These are phyloP conservation scores for Microcebus tavaratra DNA, from an alignment of 2,113 vertebrate species.

Conservation along the genomic window DNA sequence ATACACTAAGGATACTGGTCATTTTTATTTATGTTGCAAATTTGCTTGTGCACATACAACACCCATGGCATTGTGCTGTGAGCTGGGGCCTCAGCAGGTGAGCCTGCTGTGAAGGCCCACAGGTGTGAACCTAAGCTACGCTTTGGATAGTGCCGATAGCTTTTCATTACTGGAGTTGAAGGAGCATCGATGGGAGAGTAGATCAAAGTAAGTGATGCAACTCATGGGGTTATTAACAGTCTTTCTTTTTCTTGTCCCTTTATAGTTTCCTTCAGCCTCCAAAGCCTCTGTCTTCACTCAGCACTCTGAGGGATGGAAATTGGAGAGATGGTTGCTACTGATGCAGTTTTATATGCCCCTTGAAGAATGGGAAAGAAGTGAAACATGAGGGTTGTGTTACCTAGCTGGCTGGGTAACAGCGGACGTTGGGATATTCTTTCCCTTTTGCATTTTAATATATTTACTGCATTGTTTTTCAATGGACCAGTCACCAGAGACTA, in stretches of 20 bases:
- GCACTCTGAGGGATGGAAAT: constrained; percentile 93
- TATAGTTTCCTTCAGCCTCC: constrained; percentile 96
- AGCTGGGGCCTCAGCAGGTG: not conserved
- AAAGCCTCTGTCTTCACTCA: constrained; percentile 94
- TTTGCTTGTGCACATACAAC: not conserved
- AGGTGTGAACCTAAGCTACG: not conserved
- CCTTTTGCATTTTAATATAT: constrained; percentile 77
- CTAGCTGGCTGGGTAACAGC: constrained; percentile 96
- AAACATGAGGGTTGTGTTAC: constrained; percentile 80
- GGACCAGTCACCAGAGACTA: constrained; percentile 80
- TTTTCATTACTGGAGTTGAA: not conserved
- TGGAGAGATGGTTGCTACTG: constrained; percentile 99
- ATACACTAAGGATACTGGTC: not conserved
- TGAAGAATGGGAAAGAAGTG: constrained; percentile 59
- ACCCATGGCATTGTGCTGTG: rapidly evolving
- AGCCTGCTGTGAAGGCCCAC: rapidly evolving
- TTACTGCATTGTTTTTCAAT: constrained; percentile 78
- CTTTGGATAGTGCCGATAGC: not conserved
- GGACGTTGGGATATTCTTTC: constrained; percentile 78
- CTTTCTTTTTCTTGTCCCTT: not conserved
- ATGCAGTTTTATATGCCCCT: constrained; percentile 74
- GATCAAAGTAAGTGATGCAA: not conserved
- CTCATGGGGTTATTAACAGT: not conserved
- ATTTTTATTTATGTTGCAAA: not conserved
- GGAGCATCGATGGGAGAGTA: rapidly evolving